Base-by-base conservation (phyloP, 2,797 vertebrate genomes). In the Thalassophryne amazonica region DNA sequence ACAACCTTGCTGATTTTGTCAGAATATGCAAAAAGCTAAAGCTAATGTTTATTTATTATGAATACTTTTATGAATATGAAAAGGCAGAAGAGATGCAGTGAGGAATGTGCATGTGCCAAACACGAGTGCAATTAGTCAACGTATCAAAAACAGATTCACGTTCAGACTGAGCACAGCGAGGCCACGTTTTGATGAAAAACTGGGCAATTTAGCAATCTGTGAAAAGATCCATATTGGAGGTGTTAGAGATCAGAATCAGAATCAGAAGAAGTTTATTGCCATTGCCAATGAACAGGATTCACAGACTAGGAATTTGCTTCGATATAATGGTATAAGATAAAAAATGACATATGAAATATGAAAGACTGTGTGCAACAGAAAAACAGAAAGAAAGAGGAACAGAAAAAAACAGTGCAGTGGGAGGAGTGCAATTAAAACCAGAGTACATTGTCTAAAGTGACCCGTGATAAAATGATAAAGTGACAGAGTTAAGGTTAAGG, bases 41-140 rank as follows among this genome's bases (percentile, higher is more conserved):
- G 40, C 52, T 81, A 55, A 78, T 85, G 75, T 75, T 80, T 75
- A 76, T 84, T 80, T 85, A 81, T 80, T 18, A 23, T 35, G 49
- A 77, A 57, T 43, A 38, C 69, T 61, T 60, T 76, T 52, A 67
- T 12, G 21, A 51, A 41, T 39, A 38, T 25, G 28, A 37, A 54
- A 47, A 56, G 42, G 46, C 15, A 38, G 35, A 51, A 15, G 30
- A 66, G 29, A 21, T n/a, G 38, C 35, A 19, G 48, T 15, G 60
- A 61, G 36, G 55, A 52, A 46, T 41, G 19, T 2, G 1, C 72
- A 10, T 46, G 28, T 63, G 66, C 79, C 62, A 21, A 72, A 72
- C 69, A 69, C 55, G 62, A 80, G 71, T 46, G 40, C 35, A 18
- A 51, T 52, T 65, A 30, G 69, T 81, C 67, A 80, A 43, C 74